Conservation (phyloP, 2,113 vertebrate species). For the Protobothrops mucrosquamatus region DNA sequence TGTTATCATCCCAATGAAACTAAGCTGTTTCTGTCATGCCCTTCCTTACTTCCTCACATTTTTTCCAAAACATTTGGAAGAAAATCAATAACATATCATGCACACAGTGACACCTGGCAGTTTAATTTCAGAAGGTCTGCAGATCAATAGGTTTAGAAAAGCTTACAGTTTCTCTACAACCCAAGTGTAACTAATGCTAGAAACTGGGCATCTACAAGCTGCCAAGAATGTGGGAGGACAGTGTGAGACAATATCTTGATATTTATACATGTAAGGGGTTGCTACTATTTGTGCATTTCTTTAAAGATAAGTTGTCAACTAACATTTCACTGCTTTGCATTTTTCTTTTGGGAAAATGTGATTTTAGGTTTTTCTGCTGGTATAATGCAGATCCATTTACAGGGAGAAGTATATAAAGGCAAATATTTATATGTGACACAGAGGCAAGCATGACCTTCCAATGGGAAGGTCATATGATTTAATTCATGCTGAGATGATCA, state of each 20-base stretch:
- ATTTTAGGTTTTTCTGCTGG: neutral
- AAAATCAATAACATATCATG: constrained; percentile 84
- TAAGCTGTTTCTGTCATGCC: constrained; percentile 45
- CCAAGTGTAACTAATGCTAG: constrained; percentile 34
- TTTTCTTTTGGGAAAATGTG: neutral
- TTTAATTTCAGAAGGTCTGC: constrained; percentile 76
- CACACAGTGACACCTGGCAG: constrained; percentile 74
- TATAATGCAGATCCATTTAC: neutral
- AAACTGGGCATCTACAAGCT: neutral
- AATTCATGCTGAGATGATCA: neutral
- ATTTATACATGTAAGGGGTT: neutral
- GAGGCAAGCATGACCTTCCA: neutral
- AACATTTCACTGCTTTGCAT: neutral
- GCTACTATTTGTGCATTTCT: neutral
- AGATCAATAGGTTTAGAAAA: constrained; percentile 61
- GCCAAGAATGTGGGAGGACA: neutral
- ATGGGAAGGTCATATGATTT: neutral
- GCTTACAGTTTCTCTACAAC: constrained; percentile 43
- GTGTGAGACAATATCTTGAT: neutral
- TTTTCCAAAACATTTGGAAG: constrained; percentile 43
- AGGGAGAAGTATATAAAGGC: neutral
- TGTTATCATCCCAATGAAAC: constrained; percentile 47
- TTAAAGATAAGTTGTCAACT: constrained; percentile 15
- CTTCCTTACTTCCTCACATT: constrained; percentile 30
- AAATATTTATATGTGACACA: neutral